Evolutionary conservation across 2,888 invertebrate genomes (phyloP).

Genomic region (Pseudococcus longispinus): DNA sequence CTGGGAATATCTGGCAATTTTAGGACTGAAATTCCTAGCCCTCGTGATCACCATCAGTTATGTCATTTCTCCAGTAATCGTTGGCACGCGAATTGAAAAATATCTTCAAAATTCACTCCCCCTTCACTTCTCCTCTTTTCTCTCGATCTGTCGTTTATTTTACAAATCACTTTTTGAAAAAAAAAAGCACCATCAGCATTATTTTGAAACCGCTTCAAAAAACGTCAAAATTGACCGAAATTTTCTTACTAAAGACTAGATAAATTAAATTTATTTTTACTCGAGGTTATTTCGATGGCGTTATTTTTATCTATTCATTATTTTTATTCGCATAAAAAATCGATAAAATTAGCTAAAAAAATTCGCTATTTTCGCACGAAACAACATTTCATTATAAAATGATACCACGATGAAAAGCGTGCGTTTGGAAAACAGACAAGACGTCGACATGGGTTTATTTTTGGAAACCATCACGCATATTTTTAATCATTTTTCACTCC

Average conservation of each 20-base stretch:
- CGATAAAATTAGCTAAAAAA: neutral
- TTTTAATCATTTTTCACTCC: neutral
- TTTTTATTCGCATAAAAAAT: neutral
- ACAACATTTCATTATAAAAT: neutral
- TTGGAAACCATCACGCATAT: neutral
- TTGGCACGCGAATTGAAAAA: too few relatives aligned
- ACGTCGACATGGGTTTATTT: neutral
- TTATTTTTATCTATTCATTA: neutral
- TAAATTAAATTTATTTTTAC: neutral
- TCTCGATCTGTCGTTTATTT: too few relatives aligned
- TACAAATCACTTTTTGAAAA: too few relatives aligned
- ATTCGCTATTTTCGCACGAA: neutral
- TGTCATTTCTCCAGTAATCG: too few relatives aligned
- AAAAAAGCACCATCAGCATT: too few relatives aligned
- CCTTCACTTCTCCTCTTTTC: too few relatives aligned
- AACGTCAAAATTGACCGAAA: too few relatives aligned
- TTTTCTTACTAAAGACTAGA: neutral
- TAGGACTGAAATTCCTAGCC: too few relatives aligned
- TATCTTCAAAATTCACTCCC: too few relatives aligned
- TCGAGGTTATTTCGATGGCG: neutral
- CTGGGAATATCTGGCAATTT: too few relatives aligned
- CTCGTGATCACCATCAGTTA: too few relatives aligned
- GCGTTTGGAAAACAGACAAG: neutral
- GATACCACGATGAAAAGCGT: neutral
- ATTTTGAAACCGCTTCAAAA: too few relatives aligned